Base-by-base conservation (phyloP, 2,888 invertebrate species). In the Baccha elongata region DNA sequence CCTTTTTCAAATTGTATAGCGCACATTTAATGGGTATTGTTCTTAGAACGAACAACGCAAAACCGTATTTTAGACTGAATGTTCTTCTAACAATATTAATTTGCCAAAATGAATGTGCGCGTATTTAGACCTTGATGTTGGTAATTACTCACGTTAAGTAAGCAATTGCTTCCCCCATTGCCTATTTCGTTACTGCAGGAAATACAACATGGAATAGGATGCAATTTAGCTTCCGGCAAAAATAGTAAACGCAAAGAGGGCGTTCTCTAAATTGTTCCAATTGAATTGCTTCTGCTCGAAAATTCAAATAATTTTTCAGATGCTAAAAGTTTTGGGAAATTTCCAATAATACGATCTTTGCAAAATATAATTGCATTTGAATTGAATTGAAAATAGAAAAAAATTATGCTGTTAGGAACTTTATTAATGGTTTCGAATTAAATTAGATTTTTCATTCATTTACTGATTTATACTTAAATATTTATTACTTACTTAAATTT, bases 31-130 rank as follows among this genome's bases (percentile, higher is more conserved):
- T 53, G 21, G 35, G n/a, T 35, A n/a, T 53, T 53, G 53, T 53
- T 53, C 53, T 37, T 13, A 17, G 2, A 53, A 21, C 21, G 53
- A 53, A 53, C 53, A 53, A 53, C 37, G 35, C 21, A 35, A n/a
- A n/a, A 37, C 19, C 53, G n/a, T n/a, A 35, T 5, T 53, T 53
- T 21, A n/a, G 19, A 37, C 53, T 53, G 53, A 35, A 53, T 53
- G 53, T 10, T 11, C 53, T 52, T 52, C 19, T 69, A 7, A 32
- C 37, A 69, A 69, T n/a, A n/a, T 69, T 53, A 76, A 69, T 76
- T 69, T 46, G 35, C 35, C 23, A 53, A 69, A 62, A 64, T 23
- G 62, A 48, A 55, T 40, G 32, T 69, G 29, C 44, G 60, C 60
- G 37, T 29, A 62, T 53, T 64, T 68, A 21, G 23, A 23, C 50